Conservation (phyloP, 2,888 invertebrate genomes). For the Chloromyia formosa region DNA sequence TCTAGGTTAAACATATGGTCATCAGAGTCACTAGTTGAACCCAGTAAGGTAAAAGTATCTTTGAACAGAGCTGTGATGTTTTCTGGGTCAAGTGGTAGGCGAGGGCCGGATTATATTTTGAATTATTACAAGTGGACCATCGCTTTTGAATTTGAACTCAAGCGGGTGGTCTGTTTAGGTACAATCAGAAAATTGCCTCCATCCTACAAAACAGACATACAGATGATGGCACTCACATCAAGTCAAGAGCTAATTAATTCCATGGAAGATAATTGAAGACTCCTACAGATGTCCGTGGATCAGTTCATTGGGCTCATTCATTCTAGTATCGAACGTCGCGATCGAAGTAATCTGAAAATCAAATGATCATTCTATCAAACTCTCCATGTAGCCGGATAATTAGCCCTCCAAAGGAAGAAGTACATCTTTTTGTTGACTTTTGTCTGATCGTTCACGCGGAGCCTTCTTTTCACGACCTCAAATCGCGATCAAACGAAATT, state of each 20-base stretch:
- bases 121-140: too few species aligned
- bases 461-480: not conserved
- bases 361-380: not conserved
- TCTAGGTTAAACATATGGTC: too few species aligned
- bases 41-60: too few species aligned
- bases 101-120: too few species aligned
- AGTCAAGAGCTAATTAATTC: slow-evolving; percentile 45
- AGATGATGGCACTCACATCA: not conserved
- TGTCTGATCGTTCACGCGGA: too few species aligned
- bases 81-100: too few species aligned
- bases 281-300: slow-evolving; percentile 35
- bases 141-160: too few species aligned
- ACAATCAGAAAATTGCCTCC: too few species aligned
- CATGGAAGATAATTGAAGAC: slow-evolving; percentile 46
- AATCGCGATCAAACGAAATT: not conserved
- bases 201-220: too few species aligned
- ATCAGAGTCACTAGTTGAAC: too few species aligned
- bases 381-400: not conserved
- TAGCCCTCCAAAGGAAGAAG: not conserved
- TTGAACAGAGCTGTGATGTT: too few species aligned
- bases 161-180: too few species aligned
- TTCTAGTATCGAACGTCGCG: not conserved
- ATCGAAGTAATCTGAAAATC: not conserved
- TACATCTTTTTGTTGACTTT: not conserved
- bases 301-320: not conserved